Evolutionary conservation across 2,888 invertebrate genomes (phyloP).

Genomic region (Nymphalis c-album): DNA sequence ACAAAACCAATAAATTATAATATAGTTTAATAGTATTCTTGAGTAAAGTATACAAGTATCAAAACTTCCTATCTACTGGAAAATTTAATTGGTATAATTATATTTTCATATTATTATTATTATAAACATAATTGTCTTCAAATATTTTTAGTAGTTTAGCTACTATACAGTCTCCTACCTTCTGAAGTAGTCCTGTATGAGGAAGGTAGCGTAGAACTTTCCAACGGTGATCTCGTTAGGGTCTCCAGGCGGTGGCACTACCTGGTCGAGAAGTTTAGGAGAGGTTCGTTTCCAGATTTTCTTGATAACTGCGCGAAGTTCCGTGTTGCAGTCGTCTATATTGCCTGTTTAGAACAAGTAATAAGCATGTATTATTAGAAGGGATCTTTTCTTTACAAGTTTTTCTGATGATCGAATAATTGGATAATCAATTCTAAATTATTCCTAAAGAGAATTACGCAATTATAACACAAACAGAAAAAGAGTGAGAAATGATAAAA

Average conservation of each 20-base stretch:
- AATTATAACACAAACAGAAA: no score
- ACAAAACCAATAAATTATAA: no score
- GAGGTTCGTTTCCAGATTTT: slow-evolving; percentile 99
- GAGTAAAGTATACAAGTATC: no score
- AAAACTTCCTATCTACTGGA: no score
- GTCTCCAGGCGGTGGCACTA: slow-evolving; percentile 99
- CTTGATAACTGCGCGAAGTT: slow-evolving; percentile 96
- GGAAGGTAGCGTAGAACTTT: slow-evolving; percentile 99
- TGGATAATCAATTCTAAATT: no score
- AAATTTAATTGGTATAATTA: no score
- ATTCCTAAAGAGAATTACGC: no score
- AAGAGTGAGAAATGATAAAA: no score
- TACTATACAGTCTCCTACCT: slow-evolving; percentile 75
- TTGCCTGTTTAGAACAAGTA: slow-evolving; percentile 78
- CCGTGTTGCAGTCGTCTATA: slow-evolving; percentile 96
- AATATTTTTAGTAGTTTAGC: background rate
- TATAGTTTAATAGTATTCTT: no score
- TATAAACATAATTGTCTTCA: background rate
- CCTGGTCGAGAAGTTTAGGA: slow-evolving; percentile 97
- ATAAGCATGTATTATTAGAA: no score
- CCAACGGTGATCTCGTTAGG: slow-evolving; percentile 99
- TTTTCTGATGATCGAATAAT: no score
- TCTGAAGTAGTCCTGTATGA: slow-evolving; percentile 99
- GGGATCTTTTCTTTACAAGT: no score
- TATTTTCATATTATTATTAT: background rate